A percentile compares a stretch with the other conserved stretches of the same genome.
phyloP scores from a whole-genome alignment of 1,140 invertebrate species.

The Anastatus disparis region DNA sequence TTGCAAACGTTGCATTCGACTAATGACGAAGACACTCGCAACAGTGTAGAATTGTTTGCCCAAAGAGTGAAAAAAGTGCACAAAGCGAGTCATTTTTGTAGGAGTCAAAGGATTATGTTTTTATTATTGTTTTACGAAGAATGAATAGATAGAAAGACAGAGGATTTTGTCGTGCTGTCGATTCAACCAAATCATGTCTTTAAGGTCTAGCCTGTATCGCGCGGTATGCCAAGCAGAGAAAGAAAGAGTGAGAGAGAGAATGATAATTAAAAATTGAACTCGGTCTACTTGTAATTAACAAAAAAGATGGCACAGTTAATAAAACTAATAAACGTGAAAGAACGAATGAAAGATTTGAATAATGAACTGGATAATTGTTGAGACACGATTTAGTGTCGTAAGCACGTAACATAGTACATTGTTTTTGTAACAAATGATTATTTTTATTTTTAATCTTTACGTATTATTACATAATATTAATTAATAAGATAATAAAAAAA shows the following conservation, averaged over 20 bases:
- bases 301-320: constrained; percentile 5
- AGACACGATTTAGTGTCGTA: constrained; percentile 41
- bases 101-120: not conserved
- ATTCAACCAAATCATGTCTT: constrained; percentile 27
- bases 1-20: not conserved
- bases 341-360: constrained; percentile 24
- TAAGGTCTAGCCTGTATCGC: constrained; percentile 31
- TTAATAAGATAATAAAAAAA: constrained; percentile 55
- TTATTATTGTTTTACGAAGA: constrained; percentile 4
- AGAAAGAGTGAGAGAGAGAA: too few species aligned
- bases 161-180: constrained; percentile 2
- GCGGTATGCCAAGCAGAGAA: not conserved
- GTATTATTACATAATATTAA: constrained; percentile 48
- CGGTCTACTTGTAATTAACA: constrained; percentile 18
- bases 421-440: constrained; percentile 55
- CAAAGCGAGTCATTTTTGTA: constrained; percentile 33
- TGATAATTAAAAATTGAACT: not conserved
- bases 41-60: constrained; percentile 19
- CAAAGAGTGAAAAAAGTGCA: constrained; percentile 22
- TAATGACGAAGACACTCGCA: not conserved
- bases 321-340: constrained; percentile 14
- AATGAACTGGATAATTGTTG: constrained; percentile 33
- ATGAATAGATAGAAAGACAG: not conserved
- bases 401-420: constrained; percentile 47
- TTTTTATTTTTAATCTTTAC: constrained; percentile 54